Evolutionary conservation across 2,888 invertebrate species (phyloP), one percentile per base, ranked within the genome.

Genomic region (Lepetodrilus schrolli): DNA sequence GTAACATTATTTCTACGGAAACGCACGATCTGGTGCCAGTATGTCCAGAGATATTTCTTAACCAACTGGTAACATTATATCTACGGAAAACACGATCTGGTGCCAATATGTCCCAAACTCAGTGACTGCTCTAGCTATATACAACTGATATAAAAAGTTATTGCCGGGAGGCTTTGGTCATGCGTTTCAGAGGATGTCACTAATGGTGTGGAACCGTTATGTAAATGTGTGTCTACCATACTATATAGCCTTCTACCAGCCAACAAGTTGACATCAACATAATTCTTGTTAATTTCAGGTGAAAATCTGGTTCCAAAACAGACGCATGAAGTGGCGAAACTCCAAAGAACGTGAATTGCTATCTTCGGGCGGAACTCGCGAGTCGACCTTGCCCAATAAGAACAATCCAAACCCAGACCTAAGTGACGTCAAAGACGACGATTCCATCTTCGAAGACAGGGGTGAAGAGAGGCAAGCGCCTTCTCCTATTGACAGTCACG

Each of bases 251-350:
- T 37, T 37, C 13, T 43, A 17, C 17, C 17, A 4, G 17, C 13
- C 13, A 43, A 43, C 4, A 43, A 17, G 4, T n/a, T n/a, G n/a
- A 66, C 13, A 34, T 34, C 4, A 8, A 66, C 30, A 30, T 34
- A n/a, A 47, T 69, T 51, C 50, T 66, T 73, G 50, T 65, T 21
- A 36, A 69, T 91, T 91, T 21, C 91, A 95, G 95, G 95, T 95
- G 74, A 95, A 95, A 91, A 95, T 95, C 77, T 95, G 95, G 95
- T 99, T 99, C 91, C 98, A 99, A 93, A 99, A 99, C 90, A 94
- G 98, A 0, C 94, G 98, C 72, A 99, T 99, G 98, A 99, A 97
- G 91, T 98, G 98, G 98, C 93, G 99, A 72, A 99, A 99, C 91
- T 97, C 96, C 3, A 98, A 98, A 91, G 98, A 98, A 90, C 93